Evolutionary conservation across 2,113 vertebrate genomes (phyloP), one percentile per base, ranked within the genome.

Genomic region (Phylloscopus trochilus): DNA sequence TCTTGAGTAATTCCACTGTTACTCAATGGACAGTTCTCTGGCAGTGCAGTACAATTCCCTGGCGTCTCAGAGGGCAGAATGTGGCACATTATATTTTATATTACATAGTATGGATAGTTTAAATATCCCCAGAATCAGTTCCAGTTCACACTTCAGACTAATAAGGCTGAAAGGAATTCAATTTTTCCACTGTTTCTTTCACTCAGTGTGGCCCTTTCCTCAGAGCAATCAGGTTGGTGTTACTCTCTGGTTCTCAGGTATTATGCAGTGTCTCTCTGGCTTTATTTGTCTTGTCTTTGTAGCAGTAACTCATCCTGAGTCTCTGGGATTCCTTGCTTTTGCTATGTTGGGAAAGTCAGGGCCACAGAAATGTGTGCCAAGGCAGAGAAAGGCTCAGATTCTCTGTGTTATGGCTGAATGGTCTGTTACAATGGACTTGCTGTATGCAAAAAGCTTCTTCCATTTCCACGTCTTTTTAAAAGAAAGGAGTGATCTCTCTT

Each of bases 371-470:
- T 15, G 46, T 58, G 37, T 73, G 18, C 53, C 27, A 41, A 41
- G 72, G 55, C 58, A 95, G 59, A 85, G 51, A 66, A 83, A 80
- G 35, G 72, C 59, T 66, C 91, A 70, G 26, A 59, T 93, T 90
- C 67, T 79, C 82, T 12, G 1, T 82, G 55, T 51, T 82, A 70
- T 43, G 92, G 88, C 64, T 93, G 93, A 94, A 83, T 22, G 51
- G 43, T 83, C 55, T 83, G 9, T 77, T 94, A 96, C 83, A 96
- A 94, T 88, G 81, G 13, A 58, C 74, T 63, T 66, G 72, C 88
- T 95, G 82, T 93, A 39, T 80, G 67, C 93, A 93, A 80, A 89
- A 66, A 83, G 28, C 63, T 90, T 80, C 86, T 93, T 93, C 78
- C 76, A 90, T 94, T 96, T 95, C 90, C 76, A 77, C 1, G 2